A percentile compares a stretch with the other conserved stretches of the same genome.
Conservation (phyloP, 2,797 vertebrate species). For the Diceros bicornis region DNA sequence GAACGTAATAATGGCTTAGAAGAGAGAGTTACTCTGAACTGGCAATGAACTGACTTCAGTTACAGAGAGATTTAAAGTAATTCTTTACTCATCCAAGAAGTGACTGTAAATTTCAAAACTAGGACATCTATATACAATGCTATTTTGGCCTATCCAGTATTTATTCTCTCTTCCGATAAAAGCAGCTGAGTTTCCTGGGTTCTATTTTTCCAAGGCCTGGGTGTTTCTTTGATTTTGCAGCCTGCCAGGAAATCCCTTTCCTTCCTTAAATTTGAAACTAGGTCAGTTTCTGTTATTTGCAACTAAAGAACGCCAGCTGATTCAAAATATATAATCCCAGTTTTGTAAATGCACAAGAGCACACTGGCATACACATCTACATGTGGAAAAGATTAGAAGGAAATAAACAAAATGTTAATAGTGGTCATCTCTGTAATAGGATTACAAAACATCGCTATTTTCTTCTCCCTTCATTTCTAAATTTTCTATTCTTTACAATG, state of each 20-base stretch:
- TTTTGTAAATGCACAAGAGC: neutral
- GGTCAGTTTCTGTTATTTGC: slow-evolving; percentile 63
- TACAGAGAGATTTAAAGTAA: neutral
- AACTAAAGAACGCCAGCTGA: slow-evolving; percentile 45
- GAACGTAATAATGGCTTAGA: neutral
- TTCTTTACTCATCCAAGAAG: neutral
- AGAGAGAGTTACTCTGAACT: neutral
- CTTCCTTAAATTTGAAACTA: slow-evolving; percentile 57
- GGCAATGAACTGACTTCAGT: neutral
- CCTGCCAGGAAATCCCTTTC: slow-evolving; percentile 63
- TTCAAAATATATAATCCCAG: slow-evolving; percentile 36
- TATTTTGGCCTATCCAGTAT: neutral
- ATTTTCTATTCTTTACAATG: neutral
- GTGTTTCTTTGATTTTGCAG: slow-evolving; percentile 29
- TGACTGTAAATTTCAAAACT: slow-evolving; percentile 10
- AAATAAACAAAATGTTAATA: neutral
- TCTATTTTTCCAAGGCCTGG: slow-evolving; percentile 8
- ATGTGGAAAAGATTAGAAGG: neutral
- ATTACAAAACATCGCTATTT: slow-evolving; percentile 29
- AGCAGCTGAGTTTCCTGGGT: neutral
- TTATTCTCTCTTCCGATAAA: slow-evolving; percentile 26
- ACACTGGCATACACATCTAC: neutral
- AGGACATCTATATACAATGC: neutral
- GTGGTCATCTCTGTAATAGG: neutral
- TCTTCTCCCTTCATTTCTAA: slow-evolving; percentile 25